These are phyloP conservation scores for Drosophila helvetica DNA, from an alignment of 2,888 invertebrate genomes.

Conservation along the genomic window DNA sequence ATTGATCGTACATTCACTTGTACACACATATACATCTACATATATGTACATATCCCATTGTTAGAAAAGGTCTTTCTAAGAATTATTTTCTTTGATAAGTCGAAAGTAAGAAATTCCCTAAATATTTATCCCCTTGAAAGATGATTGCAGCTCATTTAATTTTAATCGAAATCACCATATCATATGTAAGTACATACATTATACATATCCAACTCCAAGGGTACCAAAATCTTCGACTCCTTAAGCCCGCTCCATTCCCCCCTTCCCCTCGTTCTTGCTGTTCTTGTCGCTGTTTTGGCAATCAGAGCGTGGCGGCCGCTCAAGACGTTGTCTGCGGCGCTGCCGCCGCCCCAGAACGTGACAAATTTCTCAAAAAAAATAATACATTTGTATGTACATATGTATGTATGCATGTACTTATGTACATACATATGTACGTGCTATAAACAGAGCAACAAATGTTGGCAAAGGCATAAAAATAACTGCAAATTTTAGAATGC, in stretches of 20 bases:
- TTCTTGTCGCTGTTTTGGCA: conserved; percentile 33
- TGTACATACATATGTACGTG: background rate
- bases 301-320: conserved; percentile 47
- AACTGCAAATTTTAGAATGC: conserved; percentile 52
- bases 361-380: conserved; percentile 68
- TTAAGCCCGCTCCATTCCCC: background rate
- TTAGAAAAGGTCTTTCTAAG: too few relatives aligned
- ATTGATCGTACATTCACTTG: background rate
- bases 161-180: too few relatives aligned
- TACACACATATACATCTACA: background rate
- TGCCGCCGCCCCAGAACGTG: conserved; percentile 63
- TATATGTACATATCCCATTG: background rate
- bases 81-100: too few relatives aligned
- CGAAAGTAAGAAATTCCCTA: too few relatives aligned
- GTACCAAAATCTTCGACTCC: background rate
- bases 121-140: too few relatives aligned
- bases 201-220: background rate
- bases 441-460: conserved; percentile 29
- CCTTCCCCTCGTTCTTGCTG: conserved; percentile 2
- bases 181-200: too few relatives aligned
- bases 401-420: background rate
- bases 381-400: background rate
- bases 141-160: too few relatives aligned
- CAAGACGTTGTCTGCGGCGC: conserved; percentile 58
- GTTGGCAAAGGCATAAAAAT: conserved; percentile 65